phyloP scores from a whole-genome alignment of 2,797 vertebrate species.

The Sciaenops ocellatus region DNA sequence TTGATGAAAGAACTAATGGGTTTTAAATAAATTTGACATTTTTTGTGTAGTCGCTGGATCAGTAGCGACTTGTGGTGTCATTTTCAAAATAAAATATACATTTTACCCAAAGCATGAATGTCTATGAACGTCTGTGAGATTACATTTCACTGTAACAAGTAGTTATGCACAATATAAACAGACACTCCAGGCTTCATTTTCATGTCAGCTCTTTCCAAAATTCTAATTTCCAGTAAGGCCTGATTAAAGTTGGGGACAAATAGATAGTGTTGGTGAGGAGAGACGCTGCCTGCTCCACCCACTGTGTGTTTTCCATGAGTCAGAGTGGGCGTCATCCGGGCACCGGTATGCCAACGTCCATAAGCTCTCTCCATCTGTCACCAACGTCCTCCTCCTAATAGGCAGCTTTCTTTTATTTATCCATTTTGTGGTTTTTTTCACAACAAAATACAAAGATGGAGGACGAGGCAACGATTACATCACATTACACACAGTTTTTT shows the following conservation, averaged over 20 bases:
- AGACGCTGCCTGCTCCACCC: constrained; percentile 43
- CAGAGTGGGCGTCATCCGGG: constrained; percentile 60
- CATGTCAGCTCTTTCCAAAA: neutral
- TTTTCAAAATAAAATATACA: neutral
- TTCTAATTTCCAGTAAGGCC: neutral
- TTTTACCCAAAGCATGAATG: constrained; percentile 1
- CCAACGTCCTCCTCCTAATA: constrained; percentile 44
- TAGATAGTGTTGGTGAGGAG: constrained; percentile 20
- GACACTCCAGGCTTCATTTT: neutral
- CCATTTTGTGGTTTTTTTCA: constrained; percentile 21
- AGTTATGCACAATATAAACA: neutral
- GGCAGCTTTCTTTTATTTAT: constrained; percentile 28
- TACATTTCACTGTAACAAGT: neutral
- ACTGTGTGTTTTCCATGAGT: constrained; percentile 70
- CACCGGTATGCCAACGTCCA: constrained; percentile 59
- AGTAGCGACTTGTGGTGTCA: neutral
- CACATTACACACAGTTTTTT: neutral
- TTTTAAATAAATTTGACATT: neutral
- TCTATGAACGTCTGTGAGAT: neutral
- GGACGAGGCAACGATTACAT: neutral
- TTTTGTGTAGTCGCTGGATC: neutral
- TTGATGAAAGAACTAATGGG: neutral
- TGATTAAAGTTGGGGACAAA: constrained; percentile 23
- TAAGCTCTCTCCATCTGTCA: constrained; percentile 76
- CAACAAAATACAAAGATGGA: neutral